Evolutionary conservation across 2,888 invertebrate species (phyloP).

Genomic region (Sceliomorpha sp.): DNA sequence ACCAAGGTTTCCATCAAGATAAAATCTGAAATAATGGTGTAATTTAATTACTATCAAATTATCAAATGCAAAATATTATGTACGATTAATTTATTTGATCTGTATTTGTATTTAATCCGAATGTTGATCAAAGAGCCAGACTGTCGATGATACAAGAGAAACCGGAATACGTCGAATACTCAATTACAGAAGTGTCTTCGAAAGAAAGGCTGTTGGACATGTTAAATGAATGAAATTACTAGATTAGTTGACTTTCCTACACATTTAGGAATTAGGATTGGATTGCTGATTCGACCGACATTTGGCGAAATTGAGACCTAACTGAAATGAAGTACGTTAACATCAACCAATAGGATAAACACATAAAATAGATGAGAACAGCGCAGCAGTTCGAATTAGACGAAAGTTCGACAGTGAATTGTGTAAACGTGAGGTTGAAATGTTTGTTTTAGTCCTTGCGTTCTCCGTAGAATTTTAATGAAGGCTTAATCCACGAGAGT

Average conservation of each 20-base stretch:
- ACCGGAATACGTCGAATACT: too few species aligned
- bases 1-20: constrained; percentile 20
- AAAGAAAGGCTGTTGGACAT: too few species aligned
- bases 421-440: constrained; percentile 54
- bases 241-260: constrained; percentile 15
- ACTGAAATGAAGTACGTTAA: constrained; percentile 48
- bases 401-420: constrained; percentile 54
- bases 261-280: constrained; percentile 19
- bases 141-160: too few species aligned
- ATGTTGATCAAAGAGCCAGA: too few species aligned
- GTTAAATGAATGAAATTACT: constrained; percentile 16
- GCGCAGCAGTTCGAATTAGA: constrained; percentile 50
- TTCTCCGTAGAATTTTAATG: constrained; percentile 50
- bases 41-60: constrained; percentile 2
- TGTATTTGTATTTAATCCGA: too few species aligned
- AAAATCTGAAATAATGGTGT: too few species aligned
- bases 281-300: constrained; percentile 16
- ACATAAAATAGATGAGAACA: constrained; percentile 53
- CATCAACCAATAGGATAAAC: constrained; percentile 49
- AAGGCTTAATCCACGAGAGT: constrained; percentile 40
- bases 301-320: constrained; percentile 41
- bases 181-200: too few species aligned
- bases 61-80: constrained; percentile 18
- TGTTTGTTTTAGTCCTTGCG: constrained; percentile 46
- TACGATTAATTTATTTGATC: too few species aligned